Percentiles rank a stretch among this genome's conserved stretches.
phyloP scores from a whole-genome alignment of 2,797 vertebrate species.

The Cyprinodon diabolis region DNA sequence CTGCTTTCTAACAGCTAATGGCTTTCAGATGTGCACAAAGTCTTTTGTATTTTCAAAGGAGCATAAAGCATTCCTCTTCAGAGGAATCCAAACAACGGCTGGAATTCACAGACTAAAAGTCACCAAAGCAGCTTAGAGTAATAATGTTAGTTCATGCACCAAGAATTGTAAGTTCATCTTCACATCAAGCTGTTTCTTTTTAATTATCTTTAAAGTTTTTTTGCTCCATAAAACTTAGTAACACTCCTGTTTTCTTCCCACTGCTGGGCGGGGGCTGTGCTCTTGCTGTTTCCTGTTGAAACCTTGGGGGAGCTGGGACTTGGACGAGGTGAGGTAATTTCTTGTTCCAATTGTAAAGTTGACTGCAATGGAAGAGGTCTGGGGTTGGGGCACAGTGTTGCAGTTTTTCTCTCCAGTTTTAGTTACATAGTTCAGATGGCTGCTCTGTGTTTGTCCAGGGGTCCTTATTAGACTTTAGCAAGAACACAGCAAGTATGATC shows the following conservation, averaged over 20 bases:
- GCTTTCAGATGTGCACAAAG: conserved; percentile 79
- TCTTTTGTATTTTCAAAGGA: conserved; percentile 78
- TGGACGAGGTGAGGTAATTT: conserved; percentile 74
- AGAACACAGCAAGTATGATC: neutral
- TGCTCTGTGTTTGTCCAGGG: conserved; percentile 3
- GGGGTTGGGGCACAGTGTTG: neutral
- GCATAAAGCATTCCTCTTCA: conserved; percentile 79
- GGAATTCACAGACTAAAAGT: conserved; percentile 72
- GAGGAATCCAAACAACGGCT: conserved; percentile 79
- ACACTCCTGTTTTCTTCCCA: conserved; percentile 44
- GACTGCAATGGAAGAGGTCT: conserved; percentile 22
- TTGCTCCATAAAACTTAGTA: conserved; percentile 13
- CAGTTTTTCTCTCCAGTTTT: conserved; percentile 15
- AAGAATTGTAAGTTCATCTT: conserved; percentile 26
- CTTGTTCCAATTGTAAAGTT: conserved; percentile 68
- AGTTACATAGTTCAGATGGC: conserved; percentile 23
- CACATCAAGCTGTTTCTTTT: conserved; percentile 10
- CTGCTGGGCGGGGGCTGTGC: conserved; percentile 49
- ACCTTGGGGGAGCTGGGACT: conserved; percentile 66
- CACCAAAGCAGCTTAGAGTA: conserved; percentile 41
- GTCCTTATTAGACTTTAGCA: neutral
- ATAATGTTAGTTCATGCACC: conserved; percentile 43
- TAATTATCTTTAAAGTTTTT: conserved; percentile 25
- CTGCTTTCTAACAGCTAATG: conserved; percentile 77
- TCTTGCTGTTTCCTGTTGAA: conserved; percentile 70